A percentile compares a stretch with the other conserved stretches of the same genome.
Evolutionary conservation across 2,888 invertebrate genomes (phyloP).

Genomic region (Tachina fera): DNA sequence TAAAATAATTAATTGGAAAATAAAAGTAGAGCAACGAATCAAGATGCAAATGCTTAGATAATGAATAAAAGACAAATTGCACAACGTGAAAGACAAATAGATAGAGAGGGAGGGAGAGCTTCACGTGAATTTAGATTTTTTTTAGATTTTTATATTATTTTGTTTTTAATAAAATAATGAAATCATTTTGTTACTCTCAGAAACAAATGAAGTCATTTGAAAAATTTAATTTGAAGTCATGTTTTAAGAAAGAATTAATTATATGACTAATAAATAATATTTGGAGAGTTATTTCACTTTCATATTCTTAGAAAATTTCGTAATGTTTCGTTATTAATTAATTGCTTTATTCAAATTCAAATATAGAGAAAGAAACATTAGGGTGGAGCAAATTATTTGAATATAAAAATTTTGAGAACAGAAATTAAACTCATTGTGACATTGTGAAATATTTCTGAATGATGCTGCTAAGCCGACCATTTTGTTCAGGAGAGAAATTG

Average conservation of each 20-base stretch:
- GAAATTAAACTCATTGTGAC: too few relatives aligned
- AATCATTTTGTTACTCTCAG: neutral
- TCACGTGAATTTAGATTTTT: neutral
- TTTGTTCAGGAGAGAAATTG: too few relatives aligned
- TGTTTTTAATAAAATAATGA: neutral
- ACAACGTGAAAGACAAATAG: neutral
- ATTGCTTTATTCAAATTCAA: slow-evolving; percentile 22
- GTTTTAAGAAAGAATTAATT: slow-evolving; percentile 4
- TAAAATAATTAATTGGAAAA: slow-evolving; percentile 61
- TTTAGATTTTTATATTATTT: slow-evolving; percentile 3
- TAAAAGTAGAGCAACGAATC: slow-evolving; percentile 51
- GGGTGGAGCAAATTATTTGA: too few relatives aligned
- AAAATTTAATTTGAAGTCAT: neutral
- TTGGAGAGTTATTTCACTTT: slow-evolving; percentile 4
- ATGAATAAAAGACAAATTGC: neutral
- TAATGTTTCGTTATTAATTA: neutral
- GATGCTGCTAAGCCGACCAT: too few relatives aligned
- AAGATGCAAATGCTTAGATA: slow-evolving; percentile 1
- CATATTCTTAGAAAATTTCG: slow-evolving; percentile 28
- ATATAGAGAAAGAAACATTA: neutral
- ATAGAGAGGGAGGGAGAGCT: neutral
- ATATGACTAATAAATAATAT: slow-evolving; percentile 24
- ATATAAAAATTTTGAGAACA: too few relatives aligned
- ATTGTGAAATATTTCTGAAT: too few relatives aligned
- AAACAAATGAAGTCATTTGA: slow-evolving; percentile 43